Base-by-base conservation (phyloP, 2,797 vertebrate species). In the Odontamblyopus rebecca region DNA sequence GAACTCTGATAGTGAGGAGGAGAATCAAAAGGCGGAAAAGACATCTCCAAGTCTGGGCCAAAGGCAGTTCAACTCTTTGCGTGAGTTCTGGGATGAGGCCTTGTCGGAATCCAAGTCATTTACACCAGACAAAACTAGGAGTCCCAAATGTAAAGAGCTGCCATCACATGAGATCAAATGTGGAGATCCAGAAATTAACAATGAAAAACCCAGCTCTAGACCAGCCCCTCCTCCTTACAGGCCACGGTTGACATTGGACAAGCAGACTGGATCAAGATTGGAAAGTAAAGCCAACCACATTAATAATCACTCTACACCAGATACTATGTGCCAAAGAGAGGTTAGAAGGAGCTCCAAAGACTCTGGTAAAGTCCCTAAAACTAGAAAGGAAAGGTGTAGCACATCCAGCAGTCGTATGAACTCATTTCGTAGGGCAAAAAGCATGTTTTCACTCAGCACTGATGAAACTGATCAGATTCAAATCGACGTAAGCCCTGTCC, bases 1-100 rank as follows among this genome's bases (percentile, higher is more conserved):
- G 11, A 67, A 84, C 56, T 84, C 77, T 19, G 84, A 70, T 60
- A 85, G 85, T 2, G 86, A 91, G 4, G 70, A 50, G 1, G 85
- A 89, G 41, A 74, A 92, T 89, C 94, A 94, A 68, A 95, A 92
- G 86, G 74, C 85, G 32, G 93, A 94, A 26, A 95, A 91, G n/a
- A 61, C 75, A 15, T 88, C 84, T 23, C 84, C 88, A 2, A 88
- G 86, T 75, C 91, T 92, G 30, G 76, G 87, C 82, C 93, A 91
- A 61, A 88, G 80, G 30, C 94, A 95, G 38, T 99, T 98, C 81
- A 93, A 94, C 84, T 95, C 79, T 76, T 76, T 99, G 78, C 94
- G 91, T 62, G 94, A 95, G 5, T 98, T 99, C 86, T 99, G 98
- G 97, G 91, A 90, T 62, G 91, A 85, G 23, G 91, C 93, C 51